Percentiles rank a stretch among this genome's conserved stretches.
These are phyloP conservation scores for Gephyroberyx darwinii DNA, from an alignment of 2,797 vertebrate genomes.

Conservation along the genomic window DNA sequence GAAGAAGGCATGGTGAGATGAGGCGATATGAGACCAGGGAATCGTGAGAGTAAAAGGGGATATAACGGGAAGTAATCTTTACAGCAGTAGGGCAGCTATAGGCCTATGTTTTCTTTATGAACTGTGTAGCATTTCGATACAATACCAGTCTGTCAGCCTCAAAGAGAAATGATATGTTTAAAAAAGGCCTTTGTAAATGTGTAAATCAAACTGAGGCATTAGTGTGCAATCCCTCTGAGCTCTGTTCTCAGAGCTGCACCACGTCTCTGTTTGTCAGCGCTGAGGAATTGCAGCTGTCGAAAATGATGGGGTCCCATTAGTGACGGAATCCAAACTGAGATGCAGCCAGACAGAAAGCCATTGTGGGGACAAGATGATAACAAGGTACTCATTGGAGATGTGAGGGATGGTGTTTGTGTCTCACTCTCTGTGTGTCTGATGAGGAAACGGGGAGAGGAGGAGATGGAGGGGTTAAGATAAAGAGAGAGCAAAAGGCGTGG, in stretches of 20 bases:
- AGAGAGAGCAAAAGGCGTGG: slow-evolving; percentile 23
- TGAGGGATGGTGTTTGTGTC: slow-evolving; percentile 71
- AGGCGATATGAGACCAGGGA: not conserved
- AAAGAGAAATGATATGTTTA: slow-evolving; percentile 47
- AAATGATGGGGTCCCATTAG: slow-evolving; percentile 74
- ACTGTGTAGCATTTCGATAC: slow-evolving; percentile 13
- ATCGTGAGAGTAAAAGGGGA: slow-evolving; percentile 8
- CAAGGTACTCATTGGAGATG: slow-evolving; percentile 78
- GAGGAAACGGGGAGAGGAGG: slow-evolving; percentile 41
- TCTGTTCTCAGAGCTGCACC: slow-evolving; percentile 52
- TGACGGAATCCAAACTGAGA: slow-evolving; percentile 69
- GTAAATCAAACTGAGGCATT: slow-evolving; percentile 70
- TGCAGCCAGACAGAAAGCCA: slow-evolving; percentile 67
- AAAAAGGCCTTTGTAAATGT: slow-evolving; percentile 60
- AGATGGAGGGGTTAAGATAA: slow-evolving; percentile 66
- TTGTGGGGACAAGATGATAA: slow-evolving; percentile 77
- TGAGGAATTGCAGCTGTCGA: slow-evolving; percentile 75
- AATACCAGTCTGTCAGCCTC: slow-evolving; percentile 9
- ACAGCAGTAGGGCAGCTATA: not conserved
- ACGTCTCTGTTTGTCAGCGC: slow-evolving; percentile 68
- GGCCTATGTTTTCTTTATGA: slow-evolving; percentile 29
- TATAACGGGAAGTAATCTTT: not conserved
- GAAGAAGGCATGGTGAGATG: slow-evolving; percentile 1
- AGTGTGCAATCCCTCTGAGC: slow-evolving; percentile 67
- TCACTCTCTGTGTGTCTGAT: slow-evolving; percentile 61